Evolutionary conservation across 2,888 invertebrate species (phyloP).

Genomic region (Chaetogeoica ovagalla): DNA sequence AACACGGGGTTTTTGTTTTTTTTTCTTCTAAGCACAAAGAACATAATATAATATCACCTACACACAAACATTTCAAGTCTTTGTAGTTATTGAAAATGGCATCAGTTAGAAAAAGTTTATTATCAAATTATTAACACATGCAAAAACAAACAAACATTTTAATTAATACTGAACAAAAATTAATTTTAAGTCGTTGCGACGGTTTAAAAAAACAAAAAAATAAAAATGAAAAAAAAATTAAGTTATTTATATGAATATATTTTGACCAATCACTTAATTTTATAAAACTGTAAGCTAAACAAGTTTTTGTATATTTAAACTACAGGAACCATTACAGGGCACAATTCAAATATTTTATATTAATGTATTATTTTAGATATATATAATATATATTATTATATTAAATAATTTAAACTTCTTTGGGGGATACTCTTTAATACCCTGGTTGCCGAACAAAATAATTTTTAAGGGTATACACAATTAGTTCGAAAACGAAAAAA

Average conservation of each 20-base stretch:
- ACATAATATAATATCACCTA: slow-evolving; percentile 37
- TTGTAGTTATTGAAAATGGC: slow-evolving; percentile 46
- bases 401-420: slow-evolving; percentile 31
- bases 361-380: slow-evolving; percentile 3
- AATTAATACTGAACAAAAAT: slow-evolving; percentile 52
- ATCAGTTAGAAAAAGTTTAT: slow-evolving; percentile 38
- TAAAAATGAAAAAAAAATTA: slow-evolving; percentile 30
- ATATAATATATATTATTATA: background rate
- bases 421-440: slow-evolving; percentile 39
- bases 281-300: slow-evolving; percentile 27
- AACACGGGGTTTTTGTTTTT: slow-evolving; percentile 24
- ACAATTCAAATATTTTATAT: slow-evolving; percentile 27
- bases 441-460: slow-evolving; percentile 49
- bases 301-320: slow-evolving; percentile 6
- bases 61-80: slow-evolving; percentile 44
- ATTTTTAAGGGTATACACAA: slow-evolving; percentile 40
- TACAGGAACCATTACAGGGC: slow-evolving; percentile 44
- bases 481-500: slow-evolving; percentile 32
- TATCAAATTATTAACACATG: slow-evolving; percentile 49
- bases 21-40: slow-evolving; percentile 34
- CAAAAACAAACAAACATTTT: slow-evolving; percentile 45
- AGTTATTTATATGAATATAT: slow-evolving; percentile 36
- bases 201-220: slow-evolving; percentile 33
- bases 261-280: slow-evolving; percentile 18
- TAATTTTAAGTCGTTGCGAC: slow-evolving; percentile 26